These are phyloP conservation scores for Rhynchonema sp. DNA, from an alignment of 2,888 invertebrate genomes.

Conservation along the genomic window DNA sequence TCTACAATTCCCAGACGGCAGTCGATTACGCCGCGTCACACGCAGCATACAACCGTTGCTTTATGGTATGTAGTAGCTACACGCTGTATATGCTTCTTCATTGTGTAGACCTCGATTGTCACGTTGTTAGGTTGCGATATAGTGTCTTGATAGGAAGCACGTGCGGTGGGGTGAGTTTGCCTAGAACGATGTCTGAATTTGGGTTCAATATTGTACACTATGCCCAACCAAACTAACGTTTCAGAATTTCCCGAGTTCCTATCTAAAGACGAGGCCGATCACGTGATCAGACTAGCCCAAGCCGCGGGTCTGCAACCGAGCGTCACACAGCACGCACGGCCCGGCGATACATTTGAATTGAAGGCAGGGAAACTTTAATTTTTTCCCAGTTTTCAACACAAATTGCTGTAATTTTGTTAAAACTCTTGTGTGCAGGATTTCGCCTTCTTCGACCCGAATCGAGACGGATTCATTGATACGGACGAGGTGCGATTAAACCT, in stretches of 20 bases:
- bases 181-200: background rate
- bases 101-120: too few relatives aligned
- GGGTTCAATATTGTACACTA: too few relatives aligned
- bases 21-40: background rate
- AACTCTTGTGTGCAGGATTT: too few relatives aligned
- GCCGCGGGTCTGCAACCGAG: background rate
- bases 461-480: background rate
- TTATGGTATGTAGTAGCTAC: background rate
- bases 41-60: background rate
- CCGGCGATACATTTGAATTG: background rate
- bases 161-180: too few relatives aligned
- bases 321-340: background rate
- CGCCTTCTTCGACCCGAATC: background rate
- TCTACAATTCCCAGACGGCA: slow-evolving; percentile 10
- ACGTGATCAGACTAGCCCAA: background rate
- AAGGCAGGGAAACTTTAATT: too few relatives aligned
- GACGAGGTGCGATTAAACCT: background rate
- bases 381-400: too few relatives aligned
- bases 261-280: background rate
- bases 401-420: too few relatives aligned
- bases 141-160: too few relatives aligned
- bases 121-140: too few relatives aligned
- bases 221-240: too few relatives aligned
- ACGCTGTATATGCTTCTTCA: too few relatives aligned
- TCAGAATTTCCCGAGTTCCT: background rate